phyloP scores from a whole-genome alignment of 37 sponge, comb jelly and placozoan species.

The Agelas oroides region DNA sequence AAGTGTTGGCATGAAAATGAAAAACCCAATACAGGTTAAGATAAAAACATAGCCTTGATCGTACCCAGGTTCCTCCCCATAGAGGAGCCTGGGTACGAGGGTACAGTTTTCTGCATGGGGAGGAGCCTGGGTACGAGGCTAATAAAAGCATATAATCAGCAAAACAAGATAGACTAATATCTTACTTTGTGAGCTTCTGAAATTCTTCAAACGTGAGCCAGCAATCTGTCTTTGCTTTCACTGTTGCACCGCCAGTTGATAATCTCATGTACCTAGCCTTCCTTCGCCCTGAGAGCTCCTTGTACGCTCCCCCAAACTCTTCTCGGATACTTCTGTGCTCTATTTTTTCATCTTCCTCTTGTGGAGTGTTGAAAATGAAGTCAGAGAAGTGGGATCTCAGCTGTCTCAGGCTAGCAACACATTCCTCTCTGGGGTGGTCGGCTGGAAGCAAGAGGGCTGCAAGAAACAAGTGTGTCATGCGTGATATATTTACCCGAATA shows the following conservation, averaged over 20 bases:
- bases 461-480: not conserved
- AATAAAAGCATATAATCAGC: too few species aligned
- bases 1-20: too few species aligned
- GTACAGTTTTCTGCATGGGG: too few species aligned
- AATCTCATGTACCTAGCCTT: conserved; percentile 26
- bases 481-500: not conserved
- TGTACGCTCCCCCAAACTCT: conserved; percentile 60
- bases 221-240: conserved; percentile 70
- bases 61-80: too few species aligned
- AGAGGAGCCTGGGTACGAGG: too few species aligned
- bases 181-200: conserved; percentile 50
- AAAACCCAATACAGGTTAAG: too few species aligned
- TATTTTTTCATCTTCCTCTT: conserved; percentile 2
- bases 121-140: too few species aligned
- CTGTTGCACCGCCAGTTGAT: conserved; percentile 50
- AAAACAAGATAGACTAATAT: too few species aligned
- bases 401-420: conserved; percentile 16
- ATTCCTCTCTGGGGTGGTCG: conserved; percentile 35
- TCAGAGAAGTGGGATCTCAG: conserved; percentile 6
- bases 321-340: not conserved
- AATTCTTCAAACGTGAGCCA: conserved; percentile 77
- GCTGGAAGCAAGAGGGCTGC: conserved; percentile 59
- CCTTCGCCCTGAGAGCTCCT: conserved; percentile 44
- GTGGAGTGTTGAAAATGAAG: not conserved
- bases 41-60: conserved; percentile 7